These are phyloP conservation scores for Rissa tridactyla DNA, from an alignment of 2,113 vertebrate genomes.

Conservation along the genomic window DNA sequence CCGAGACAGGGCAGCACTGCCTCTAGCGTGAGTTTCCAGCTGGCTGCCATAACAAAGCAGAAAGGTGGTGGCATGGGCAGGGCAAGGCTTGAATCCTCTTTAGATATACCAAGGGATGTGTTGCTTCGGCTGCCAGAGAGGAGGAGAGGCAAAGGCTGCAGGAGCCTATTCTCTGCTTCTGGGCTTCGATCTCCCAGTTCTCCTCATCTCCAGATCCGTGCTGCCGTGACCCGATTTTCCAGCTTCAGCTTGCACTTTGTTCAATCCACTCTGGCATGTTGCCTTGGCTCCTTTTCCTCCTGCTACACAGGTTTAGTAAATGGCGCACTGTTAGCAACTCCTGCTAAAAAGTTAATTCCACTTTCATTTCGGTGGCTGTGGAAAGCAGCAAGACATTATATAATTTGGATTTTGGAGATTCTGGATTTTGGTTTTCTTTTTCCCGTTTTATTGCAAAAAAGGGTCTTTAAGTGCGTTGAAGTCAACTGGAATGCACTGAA, in stretches of 20 bases:
- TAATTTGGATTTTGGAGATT: neutral
- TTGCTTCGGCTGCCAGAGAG: neutral
- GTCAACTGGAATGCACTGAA: neutral
- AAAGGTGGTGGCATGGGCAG: neutral
- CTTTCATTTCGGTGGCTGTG: neutral
- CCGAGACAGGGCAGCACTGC: neutral
- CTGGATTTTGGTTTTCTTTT: neutral
- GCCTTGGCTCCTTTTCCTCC: neutral
- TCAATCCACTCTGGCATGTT: neutral
- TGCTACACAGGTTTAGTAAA: neutral
- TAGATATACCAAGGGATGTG: neutral
- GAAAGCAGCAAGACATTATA: neutral
- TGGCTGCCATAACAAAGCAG: neutral
- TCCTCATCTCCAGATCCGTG: neutral
- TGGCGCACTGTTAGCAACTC: neutral
- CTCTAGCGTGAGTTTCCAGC: neutral
- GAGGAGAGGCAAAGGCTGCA: neutral
- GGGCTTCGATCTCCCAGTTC: neutral
- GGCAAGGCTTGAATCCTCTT: neutral
- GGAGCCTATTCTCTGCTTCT: neutral
- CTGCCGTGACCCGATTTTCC: neutral
- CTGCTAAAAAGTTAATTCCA: neutral
- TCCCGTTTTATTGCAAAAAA: neutral
- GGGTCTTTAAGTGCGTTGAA: neutral
- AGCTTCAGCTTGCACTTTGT: neutral